phyloP scores from a whole-genome alignment of 2,888 invertebrate genomes.

The Rhogogaster chlorosoma region DNA sequence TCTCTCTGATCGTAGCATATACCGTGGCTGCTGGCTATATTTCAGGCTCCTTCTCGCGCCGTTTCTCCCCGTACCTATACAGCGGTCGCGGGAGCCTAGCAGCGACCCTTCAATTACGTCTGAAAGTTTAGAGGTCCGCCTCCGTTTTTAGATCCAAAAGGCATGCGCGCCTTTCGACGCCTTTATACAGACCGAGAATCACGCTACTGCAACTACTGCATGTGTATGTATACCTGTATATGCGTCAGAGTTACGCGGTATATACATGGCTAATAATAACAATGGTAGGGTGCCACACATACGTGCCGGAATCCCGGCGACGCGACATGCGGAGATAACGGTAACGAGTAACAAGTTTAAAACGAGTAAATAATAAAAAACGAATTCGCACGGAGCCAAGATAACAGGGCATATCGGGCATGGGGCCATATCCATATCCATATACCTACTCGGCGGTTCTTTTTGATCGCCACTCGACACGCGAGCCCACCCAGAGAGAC shows the following conservation, averaged over 20 bases:
- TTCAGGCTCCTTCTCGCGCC: slow-evolving; percentile 29
- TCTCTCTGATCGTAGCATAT: neutral
- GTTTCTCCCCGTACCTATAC: slow-evolving; percentile 17
- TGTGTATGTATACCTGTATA: too few relatives aligned
- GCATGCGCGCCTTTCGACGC: slow-evolving; percentile 41
- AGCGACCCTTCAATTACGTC: slow-evolving; percentile 51
- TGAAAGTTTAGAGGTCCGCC: slow-evolving; percentile 49
- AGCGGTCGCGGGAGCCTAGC: slow-evolving; percentile 36
- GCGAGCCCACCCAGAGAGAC: slow-evolving; percentile 48
- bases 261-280: slow-evolving; percentile 20
- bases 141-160: slow-evolving; percentile 51
- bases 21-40: slow-evolving; percentile 24
- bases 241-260: too few relatives aligned
- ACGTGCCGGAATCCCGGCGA: slow-evolving; percentile 18
- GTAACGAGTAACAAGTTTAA: slow-evolving; percentile 19
- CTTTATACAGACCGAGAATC: slow-evolving; percentile 17
- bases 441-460: slow-evolving; percentile 29
- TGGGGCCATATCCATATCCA: neutral
- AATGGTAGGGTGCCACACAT: slow-evolving; percentile 4
- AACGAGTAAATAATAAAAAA: slow-evolving; percentile 30
- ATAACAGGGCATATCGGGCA: slow-evolving; percentile 2
- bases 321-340: slow-evolving; percentile 40
- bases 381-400: slow-evolving; percentile 17
- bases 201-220: neutral
- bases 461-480: slow-evolving; percentile 40